phyloP scores from a whole-genome alignment of 2,888 invertebrate genomes.

The Amiota communis region DNA sequence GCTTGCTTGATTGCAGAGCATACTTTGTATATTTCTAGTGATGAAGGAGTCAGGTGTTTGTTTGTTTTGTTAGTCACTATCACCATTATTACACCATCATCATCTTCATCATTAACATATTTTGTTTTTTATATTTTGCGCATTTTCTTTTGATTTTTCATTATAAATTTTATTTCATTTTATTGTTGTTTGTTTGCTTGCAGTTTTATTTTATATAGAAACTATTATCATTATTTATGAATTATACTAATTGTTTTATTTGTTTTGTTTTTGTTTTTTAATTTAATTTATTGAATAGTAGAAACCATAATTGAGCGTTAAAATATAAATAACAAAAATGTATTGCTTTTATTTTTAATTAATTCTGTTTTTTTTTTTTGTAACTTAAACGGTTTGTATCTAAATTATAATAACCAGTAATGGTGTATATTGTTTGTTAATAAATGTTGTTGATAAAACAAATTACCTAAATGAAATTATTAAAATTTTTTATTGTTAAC shows the following conservation, averaged over 20 bases:
- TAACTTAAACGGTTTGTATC: too few species aligned
- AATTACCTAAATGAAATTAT: too few species aligned
- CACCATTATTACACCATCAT: too few species aligned
- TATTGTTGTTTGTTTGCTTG: conserved; percentile 2
- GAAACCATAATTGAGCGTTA: conserved; percentile 26
- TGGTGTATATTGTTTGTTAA: conserved; percentile 1
- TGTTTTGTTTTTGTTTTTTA: too few species aligned
- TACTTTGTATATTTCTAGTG: too few species aligned
- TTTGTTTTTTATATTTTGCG: conserved; percentile 6
- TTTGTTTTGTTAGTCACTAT: too few species aligned
- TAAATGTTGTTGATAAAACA: not conserved
- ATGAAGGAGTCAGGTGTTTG: too few species aligned
- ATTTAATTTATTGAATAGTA: conserved; percentile 14
- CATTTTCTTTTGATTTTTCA: not conserved
- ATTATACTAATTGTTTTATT: conserved; percentile 4
- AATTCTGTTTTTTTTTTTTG: too few species aligned
- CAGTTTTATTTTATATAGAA: not conserved
- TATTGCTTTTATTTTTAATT: not conserved
- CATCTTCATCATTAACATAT: too few species aligned
- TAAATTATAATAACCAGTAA: too few species aligned
- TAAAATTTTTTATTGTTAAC: too few species aligned
- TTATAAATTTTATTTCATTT: conserved; percentile 10
- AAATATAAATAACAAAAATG: conserved; percentile 5
- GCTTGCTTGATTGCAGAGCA: too few species aligned
- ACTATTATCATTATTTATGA: not conserved